Percentiles rank a stretch among this genome's conserved stretches.
Evolutionary conservation across 2,113 vertebrate species (phyloP).

Genomic region (Campylorhamphus procurvoides): DNA sequence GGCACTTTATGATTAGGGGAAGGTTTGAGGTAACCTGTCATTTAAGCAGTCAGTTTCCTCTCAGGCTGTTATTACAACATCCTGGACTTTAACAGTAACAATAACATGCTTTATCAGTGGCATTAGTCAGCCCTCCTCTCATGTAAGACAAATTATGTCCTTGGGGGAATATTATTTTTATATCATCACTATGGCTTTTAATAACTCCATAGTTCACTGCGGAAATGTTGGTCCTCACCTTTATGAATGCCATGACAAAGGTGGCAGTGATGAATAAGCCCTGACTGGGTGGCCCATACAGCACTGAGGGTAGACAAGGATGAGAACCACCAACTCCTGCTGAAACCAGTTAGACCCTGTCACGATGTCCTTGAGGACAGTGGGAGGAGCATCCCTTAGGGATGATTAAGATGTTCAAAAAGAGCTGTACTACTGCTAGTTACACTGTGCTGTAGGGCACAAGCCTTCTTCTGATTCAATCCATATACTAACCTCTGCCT

Average conservation of each 20-base stretch:
- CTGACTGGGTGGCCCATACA: neutral
- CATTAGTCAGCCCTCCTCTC: constrained; percentile 21
- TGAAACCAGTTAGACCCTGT: neutral
- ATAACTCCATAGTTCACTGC: neutral
- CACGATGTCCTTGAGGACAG: neutral
- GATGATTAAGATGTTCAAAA: neutral
- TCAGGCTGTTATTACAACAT: neutral
- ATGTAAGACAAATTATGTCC: constrained; percentile 5
- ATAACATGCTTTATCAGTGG: neutral
- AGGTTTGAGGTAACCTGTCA: neutral
- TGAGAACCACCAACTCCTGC: neutral
- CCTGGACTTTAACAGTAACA: constrained; percentile 1
- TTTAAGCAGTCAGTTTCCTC: neutral
- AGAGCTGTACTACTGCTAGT: neutral
- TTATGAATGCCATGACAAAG: neutral
- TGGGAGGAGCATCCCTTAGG: neutral
- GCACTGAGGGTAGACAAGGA: neutral
- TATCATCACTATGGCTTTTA: neutral
- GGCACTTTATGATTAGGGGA: neutral
- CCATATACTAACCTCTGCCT: neutral
- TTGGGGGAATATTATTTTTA: neutral
- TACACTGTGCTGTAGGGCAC: neutral
- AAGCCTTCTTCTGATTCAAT: neutral
- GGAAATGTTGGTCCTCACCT: neutral
- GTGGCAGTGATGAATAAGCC: neutral